A percentile compares a stretch with the other conserved stretches of the same genome.
phyloP scores from a whole-genome alignment of 2,797 vertebrate genomes.

The Paramormyrops hopkinsi region DNA sequence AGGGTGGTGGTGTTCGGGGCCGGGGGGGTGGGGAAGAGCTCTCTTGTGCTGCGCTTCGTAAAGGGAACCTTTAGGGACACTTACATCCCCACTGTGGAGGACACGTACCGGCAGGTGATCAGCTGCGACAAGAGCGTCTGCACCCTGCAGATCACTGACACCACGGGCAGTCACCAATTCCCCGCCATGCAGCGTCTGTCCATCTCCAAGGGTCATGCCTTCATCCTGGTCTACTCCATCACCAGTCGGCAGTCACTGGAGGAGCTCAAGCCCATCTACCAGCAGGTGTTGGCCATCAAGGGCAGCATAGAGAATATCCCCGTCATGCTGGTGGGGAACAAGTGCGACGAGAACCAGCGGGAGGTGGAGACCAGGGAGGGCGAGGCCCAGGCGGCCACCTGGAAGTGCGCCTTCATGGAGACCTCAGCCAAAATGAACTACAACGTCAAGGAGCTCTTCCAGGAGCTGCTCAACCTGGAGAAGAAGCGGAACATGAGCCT shows the following conservation, averaged over 20 bases:
- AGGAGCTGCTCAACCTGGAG: constrained; percentile 80
- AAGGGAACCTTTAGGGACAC: constrained; percentile 80
- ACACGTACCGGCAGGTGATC: constrained; percentile 82
- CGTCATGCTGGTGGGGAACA: constrained; percentile 82
- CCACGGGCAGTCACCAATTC: constrained; percentile 81
- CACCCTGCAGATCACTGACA: constrained; percentile 81
- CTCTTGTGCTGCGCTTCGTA: constrained; percentile 76
- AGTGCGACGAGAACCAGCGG: constrained; percentile 76
- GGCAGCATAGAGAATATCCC: constrained; percentile 77
- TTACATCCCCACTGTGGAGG: constrained; percentile 80
- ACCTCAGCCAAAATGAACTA: constrained; percentile 85
- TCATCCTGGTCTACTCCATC: constrained; percentile 79
- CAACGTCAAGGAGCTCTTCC: constrained; percentile 84
- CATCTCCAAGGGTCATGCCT: constrained; percentile 81
- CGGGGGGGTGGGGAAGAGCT: constrained; percentile 79
- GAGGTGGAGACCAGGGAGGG: constrained; percentile 75
- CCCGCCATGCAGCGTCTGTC: constrained; percentile 81
- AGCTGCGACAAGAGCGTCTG: constrained; percentile 83
- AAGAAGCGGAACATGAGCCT: constrained; percentile 76
- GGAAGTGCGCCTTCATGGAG: constrained; percentile 85
- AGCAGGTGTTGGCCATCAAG: constrained; percentile 79
- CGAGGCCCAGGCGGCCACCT: constrained; percentile 73
- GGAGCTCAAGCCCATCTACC: constrained; percentile 77
- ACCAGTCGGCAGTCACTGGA: constrained; percentile 79
- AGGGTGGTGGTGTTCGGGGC: constrained; percentile 79